Evolutionary conservation across 2,113 vertebrate species (phyloP).

Genomic region (Etheostoma spectabile): DNA sequence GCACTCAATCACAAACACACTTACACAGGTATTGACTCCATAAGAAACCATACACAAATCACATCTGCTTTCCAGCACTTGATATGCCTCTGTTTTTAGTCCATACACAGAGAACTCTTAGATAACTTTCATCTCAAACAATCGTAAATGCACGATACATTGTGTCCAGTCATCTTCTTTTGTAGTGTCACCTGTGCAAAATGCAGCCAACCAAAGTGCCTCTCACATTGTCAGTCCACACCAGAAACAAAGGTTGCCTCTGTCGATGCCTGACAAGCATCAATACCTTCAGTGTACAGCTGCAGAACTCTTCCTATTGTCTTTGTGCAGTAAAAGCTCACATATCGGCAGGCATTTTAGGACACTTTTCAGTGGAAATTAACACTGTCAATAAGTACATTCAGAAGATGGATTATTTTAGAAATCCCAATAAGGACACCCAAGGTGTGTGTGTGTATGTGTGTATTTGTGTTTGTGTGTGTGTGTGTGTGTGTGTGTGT

Average conservation of each 20-base stretch:
- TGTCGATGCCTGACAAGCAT: conserved; percentile 61
- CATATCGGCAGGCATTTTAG: conserved; percentile 74
- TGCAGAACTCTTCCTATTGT: conserved; percentile 52
- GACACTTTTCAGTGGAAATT: conserved; percentile 76
- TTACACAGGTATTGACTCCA: conserved; percentile 66
- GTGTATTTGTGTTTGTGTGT: background rate
- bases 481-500: conserved; percentile 1
- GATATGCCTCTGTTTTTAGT: background rate
- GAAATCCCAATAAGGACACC: conserved; percentile 37
- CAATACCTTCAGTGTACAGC: conserved; percentile 48
- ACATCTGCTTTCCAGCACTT: conserved; percentile 33
- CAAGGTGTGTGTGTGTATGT: background rate
- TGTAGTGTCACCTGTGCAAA: conserved; percentile 5
- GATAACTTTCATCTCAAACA: conserved; percentile 8
- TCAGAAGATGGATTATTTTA: conserved; percentile 64
- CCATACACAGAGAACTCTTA: background rate
- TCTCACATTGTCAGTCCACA: conserved; percentile 48
- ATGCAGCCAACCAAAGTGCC: conserved; percentile 24
- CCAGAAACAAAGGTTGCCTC: conserved; percentile 53
- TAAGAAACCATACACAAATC: conserved; percentile 59
- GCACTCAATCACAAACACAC: conserved; percentile 77
- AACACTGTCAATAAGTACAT: conserved; percentile 72
- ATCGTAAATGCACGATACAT: background rate
- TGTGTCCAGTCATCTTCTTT: conserved; percentile 3
- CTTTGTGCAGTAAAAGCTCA: conserved; percentile 65